Percentiles rank a stretch among this genome's conserved stretches.
These are phyloP conservation scores for Onychostoma macrolepis DNA, from an alignment of 2,113 vertebrate species.

Conservation along the genomic window DNA sequence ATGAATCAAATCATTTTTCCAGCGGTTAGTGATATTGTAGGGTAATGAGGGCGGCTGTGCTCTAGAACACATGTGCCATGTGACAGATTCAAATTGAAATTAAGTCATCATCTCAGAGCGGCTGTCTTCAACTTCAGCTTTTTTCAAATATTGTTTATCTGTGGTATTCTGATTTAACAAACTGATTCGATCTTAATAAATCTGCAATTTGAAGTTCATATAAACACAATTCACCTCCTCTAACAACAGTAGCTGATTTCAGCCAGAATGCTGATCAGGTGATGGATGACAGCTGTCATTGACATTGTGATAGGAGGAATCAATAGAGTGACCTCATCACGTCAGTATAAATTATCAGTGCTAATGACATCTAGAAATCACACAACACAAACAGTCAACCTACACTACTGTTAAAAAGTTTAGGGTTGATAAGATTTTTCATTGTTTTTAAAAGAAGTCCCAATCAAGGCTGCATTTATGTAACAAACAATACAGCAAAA, in stretches of 20 bases:
- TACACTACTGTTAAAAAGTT: background rate
- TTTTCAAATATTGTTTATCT: background rate
- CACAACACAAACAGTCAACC: background rate
- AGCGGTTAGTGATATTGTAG: background rate
- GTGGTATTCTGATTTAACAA: background rate
- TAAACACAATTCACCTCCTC: background rate
- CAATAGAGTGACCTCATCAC: conserved; percentile 23
- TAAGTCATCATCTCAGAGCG: background rate
- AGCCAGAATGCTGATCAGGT: background rate
- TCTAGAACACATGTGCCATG: background rate
- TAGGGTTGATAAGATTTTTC: background rate
- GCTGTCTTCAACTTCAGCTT: background rate
- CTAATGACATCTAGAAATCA: background rate
- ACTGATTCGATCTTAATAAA: background rate
- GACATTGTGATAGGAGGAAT: conserved; percentile 2
- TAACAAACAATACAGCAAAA: background rate
- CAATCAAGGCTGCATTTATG: background rate
- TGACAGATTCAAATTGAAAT: conserved; percentile 7
- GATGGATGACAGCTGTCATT: conserved; percentile 24
- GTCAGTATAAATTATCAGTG: background rate
- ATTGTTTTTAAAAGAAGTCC: background rate
- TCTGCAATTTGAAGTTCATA: background rate
- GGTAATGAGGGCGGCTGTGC: background rate
- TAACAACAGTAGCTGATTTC: background rate
- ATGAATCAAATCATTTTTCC: conserved; percentile 25